Evolutionary conservation across 2,113 vertebrate genomes (phyloP), one percentile per base, ranked within the genome.

Genomic region (Cnemophilus loriae): DNA sequence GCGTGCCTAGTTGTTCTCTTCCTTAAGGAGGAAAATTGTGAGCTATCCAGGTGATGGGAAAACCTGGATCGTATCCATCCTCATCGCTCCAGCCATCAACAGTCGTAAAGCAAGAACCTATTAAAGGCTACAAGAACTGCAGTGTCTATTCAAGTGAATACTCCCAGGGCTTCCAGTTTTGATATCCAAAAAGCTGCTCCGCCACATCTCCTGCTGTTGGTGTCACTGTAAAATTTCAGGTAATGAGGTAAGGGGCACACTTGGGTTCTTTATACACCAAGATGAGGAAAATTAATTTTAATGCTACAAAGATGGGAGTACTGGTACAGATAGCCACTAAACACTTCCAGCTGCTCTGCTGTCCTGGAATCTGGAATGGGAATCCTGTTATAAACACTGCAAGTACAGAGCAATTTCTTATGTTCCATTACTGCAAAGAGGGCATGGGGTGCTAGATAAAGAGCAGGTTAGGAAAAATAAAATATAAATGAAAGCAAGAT

Each of bases 221-320:
- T 86, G 41, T 65, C 65, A 71, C 82, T 88, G 87, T 68, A 96
- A 91, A 96, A 91, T 96, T 94, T 77, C 97, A 98, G 96, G 93
- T 97, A 97, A 97, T 96, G 93, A 98, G 90, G 70, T 90, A 93
- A 97, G 96, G 80, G 94, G 79, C 88, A 90, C 89, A 81, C 77
- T 84, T 61, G 70, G 63, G 89, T 79, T 97, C 84, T 97, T 95
- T 32, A 70, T 69, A 89, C 90, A 96, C 89, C 86, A 97, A 97
- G 88, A 97, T 56, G 85, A 97, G 93, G 84, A 97, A 98, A 97
- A 98, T 97, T 96, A 97, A 97, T 97, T 98, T 96, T 97, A 97
- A 89, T 95, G 92, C 87, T 96, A 96, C 96, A 95, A 97, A 96
- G 90, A 97, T 95, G 75, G 95, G 86, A 90, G 53, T 94, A 52